Evolutionary conservation across 2,113 vertebrate species (phyloP).

Genomic region (Rhynchomys soricoides): DNA sequence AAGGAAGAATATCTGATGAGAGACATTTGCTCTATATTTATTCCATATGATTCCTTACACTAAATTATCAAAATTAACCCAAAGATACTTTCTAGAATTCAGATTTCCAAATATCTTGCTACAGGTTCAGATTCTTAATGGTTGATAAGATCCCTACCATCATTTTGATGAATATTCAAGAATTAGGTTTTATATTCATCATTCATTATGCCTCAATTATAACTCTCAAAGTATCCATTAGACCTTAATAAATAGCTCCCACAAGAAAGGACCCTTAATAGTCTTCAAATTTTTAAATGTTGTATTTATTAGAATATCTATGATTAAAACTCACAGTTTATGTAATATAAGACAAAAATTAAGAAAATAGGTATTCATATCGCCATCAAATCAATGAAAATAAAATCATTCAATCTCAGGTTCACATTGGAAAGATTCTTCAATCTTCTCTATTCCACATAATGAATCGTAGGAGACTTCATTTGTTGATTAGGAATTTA

Average conservation of each 20-base stretch:
- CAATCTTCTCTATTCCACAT: background rate
- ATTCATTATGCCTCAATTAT: conserved; percentile 20
- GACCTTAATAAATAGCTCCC: background rate
- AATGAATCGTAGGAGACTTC: background rate
- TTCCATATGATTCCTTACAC: background rate
- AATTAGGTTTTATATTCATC: background rate
- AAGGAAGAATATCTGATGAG: background rate
- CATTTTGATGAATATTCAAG: background rate
- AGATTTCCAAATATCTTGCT: background rate
- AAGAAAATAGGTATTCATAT: background rate
- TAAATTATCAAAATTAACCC: background rate
- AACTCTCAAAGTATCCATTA: background rate
- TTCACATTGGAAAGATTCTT: background rate
- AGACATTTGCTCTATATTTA: background rate
- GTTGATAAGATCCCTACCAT: background rate
- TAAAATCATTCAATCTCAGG: background rate
- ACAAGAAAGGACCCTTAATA: conserved; percentile 1
- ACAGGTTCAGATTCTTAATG: background rate
- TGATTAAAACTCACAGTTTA: background rate
- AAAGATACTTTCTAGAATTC: background rate
- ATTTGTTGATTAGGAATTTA: background rate
- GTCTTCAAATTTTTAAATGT: background rate
- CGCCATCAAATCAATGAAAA: background rate
- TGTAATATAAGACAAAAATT: background rate
- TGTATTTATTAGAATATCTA: conserved; percentile 15